These are phyloP conservation scores for Panagrolaimus sp. DNA, from an alignment of 1,140 invertebrate genomes.

Conservation along the genomic window DNA sequence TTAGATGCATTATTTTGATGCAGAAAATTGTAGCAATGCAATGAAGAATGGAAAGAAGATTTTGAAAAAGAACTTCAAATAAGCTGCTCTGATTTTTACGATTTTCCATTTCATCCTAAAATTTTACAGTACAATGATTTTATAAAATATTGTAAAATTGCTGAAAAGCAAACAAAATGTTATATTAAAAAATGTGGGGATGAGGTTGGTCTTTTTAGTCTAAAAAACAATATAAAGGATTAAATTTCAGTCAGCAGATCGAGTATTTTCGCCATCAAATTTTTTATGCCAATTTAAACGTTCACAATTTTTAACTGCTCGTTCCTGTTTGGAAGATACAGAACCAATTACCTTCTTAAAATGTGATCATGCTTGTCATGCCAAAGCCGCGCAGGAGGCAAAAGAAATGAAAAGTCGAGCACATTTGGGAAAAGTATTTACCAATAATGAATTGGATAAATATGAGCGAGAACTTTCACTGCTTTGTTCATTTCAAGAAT, in stretches of 20 bases:
- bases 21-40: constrained; percentile 44
- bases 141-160: constrained; percentile 50
- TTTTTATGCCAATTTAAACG: constrained; percentile 58
- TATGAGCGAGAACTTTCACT: constrained; percentile 52
- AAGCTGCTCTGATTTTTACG: constrained; percentile 54
- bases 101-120: constrained; percentile 57
- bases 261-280: constrained; percentile 58
- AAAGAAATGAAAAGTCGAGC: constrained; percentile 25
- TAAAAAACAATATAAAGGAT: neutral
- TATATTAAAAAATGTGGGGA: constrained; percentile 55
- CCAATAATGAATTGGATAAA: constrained; percentile 41
- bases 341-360: constrained; percentile 57
- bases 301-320: constrained; percentile 37
- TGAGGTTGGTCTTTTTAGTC: constrained; percentile 29
- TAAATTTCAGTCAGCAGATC: constrained; percentile 48
- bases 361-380: constrained; percentile 56
- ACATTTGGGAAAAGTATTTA: constrained; percentile 42
- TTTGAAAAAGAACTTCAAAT: constrained; percentile 50
- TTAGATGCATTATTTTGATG: neutral
- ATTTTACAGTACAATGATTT: constrained; percentile 48
- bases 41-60: constrained; percentile 46
- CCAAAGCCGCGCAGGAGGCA: constrained; percentile 22
- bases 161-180: constrained; percentile 55
- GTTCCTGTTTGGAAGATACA: constrained; percentile 51
- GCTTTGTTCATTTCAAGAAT: constrained; percentile 54